phyloP scores from a whole-genome alignment of 2,113 vertebrate species.

The Mormyrus iriodes region DNA sequence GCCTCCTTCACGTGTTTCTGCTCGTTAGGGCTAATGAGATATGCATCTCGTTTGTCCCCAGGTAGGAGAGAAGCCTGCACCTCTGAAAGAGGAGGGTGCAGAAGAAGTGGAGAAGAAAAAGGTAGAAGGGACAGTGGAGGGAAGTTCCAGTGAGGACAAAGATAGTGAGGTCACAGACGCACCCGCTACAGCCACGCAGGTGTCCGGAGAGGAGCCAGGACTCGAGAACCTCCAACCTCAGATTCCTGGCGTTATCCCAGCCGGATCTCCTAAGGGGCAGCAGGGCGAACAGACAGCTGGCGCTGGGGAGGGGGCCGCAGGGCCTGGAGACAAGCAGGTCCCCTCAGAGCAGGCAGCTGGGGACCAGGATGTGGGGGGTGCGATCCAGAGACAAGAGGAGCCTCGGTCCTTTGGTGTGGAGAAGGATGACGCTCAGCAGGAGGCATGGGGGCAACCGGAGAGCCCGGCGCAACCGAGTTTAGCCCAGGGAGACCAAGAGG shows the following conservation, averaged over 20 bases:
- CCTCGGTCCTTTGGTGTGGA: constrained; percentile 17
- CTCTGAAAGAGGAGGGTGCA: constrained; percentile 19
- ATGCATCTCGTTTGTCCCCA: constrained; percentile 25
- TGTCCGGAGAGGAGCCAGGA: constrained; percentile 11
- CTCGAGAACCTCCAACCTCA: constrained; percentile 25
- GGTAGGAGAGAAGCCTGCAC: constrained; percentile 33
- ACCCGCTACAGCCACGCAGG: neutral
- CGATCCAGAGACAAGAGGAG: constrained; percentile 19
- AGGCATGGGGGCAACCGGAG: neutral
- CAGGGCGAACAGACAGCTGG: neutral
- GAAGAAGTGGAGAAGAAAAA: neutral
- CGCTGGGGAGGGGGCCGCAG: constrained; percentile 19
- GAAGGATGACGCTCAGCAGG: neutral
- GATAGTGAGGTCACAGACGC: constrained; percentile 3
- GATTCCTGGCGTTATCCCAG: constrained; percentile 8
- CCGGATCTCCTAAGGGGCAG: neutral
- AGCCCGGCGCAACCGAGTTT: neutral
- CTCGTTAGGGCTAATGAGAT: constrained; percentile 16
- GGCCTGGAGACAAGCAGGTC: constrained; percentile 19
- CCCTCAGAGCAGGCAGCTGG: constrained; percentile 24
- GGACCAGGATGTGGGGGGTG: constrained; percentile 22
- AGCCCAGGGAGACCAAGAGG: neutral
- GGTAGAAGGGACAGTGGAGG: neutral
- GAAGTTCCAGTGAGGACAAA: constrained; percentile 13
- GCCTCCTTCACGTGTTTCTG: neutral